A percentile compares a stretch with the other conserved stretches of the same genome.
Conservation (phyloP, 2,888 invertebrate genomes). For the Epinotia ramella region DNA sequence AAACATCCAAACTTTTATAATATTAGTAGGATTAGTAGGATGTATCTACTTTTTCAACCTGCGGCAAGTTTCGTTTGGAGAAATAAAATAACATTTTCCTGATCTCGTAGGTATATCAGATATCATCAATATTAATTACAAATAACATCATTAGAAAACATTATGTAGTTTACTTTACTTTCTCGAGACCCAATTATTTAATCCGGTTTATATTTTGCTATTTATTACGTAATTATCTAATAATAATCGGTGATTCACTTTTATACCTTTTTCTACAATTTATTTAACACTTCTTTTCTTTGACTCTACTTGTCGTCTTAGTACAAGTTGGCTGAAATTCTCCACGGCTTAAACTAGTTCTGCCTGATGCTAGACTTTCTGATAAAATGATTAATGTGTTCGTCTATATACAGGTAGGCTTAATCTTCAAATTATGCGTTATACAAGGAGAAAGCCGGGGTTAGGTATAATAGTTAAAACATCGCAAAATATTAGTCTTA, state of each 20-base stretch:
- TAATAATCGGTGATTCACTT: too few species aligned
- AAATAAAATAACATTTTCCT: background rate
- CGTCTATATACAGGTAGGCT: slow-evolving; percentile 26
- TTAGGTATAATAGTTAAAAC: slow-evolving; percentile 14
- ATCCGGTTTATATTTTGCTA: too few species aligned
- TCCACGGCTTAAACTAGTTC: slow-evolving; percentile 33
- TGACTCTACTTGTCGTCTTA: slow-evolving; percentile 8
- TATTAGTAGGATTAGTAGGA: too few species aligned
- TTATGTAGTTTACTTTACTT: too few species aligned
- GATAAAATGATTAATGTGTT: slow-evolving; percentile 33
- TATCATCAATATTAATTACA: background rate
- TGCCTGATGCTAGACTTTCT: slow-evolving; percentile 19
- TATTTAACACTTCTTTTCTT: background rate
- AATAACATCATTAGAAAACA: too few species aligned
- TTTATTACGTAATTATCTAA: too few species aligned
- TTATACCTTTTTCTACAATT: background rate
- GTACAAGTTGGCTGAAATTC: slow-evolving; percentile 18
- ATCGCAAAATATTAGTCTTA: slow-evolving; percentile 24
- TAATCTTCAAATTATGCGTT: slow-evolving; percentile 24
- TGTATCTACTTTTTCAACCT: background rate
- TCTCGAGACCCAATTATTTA: too few species aligned
- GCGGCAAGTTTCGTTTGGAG: background rate
- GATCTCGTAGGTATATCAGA: background rate
- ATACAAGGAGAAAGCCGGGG: slow-evolving; percentile 12
- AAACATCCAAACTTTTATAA: too few species aligned